Base-by-base conservation (phyloP, 2,797 vertebrate species). In the Melanitta fusca region DNA sequence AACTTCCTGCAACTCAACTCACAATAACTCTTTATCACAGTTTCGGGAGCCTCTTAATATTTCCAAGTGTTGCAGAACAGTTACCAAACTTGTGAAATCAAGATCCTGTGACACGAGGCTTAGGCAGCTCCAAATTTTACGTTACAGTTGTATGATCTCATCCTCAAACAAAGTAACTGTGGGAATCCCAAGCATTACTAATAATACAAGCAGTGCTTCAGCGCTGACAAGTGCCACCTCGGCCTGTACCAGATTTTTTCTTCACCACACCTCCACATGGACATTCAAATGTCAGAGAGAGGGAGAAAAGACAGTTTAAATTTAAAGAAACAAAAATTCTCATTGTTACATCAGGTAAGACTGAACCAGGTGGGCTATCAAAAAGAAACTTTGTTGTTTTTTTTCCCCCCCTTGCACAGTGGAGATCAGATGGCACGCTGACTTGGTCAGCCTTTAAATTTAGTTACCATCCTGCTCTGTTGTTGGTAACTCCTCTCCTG, bases 361-460 rank as follows among this genome's bases (percentile, higher is more conserved):
- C 18, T 22, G 47, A 80, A 84, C 49, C 16, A 58, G 24, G 27
- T 60, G 68, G 3, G 39, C 15, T 66, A 85, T 14, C 20, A 80
- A 85, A 74, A 82, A 68, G 39, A 80, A 87, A 85, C 28, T 72
- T 36, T 14, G 11, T 0, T n/a, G n/a, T n/a, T n/a, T n/a, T n/a
- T n/a, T 17, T 53, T 36, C 12, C 22, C 43, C 79, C 15, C 47
- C 12, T 10, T n/a, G 61, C 61, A 78, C 41, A 85, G 65, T 19
- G 82, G 53, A 73, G 72, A 95, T 91, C 88, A 89, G 47, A 86
- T 81, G 84, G 66, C 82, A 89, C 19, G 22, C 0, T 62, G 73
- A 92, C 80, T 91, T 65, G 68, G 74, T 95, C 88, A 96, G 88
- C 81, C 69, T 91, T 96, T 85, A 96, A 95, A 89, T 84, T 96